Evolutionary conservation across 2,797 vertebrate species (phyloP).

Genomic region (Pantherophis vulpinus): DNA sequence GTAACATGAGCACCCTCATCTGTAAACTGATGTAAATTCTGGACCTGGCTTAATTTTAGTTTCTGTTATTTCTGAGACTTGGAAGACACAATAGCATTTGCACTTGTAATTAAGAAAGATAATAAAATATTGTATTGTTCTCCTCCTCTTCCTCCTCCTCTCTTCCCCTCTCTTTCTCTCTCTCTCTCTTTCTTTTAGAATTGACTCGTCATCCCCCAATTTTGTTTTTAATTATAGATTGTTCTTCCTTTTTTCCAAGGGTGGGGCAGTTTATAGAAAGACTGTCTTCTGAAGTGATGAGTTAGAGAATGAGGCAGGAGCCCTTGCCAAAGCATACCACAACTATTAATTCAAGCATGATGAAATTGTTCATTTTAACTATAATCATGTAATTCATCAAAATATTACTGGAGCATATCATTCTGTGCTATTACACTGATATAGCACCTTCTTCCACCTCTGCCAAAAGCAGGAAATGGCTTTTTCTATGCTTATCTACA

Average conservation of each 20-base stretch:
- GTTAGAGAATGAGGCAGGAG: conserved; percentile 71
- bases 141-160: not conserved
- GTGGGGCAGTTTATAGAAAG: conserved; percentile 58
- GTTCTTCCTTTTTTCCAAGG: conserved; percentile 51
- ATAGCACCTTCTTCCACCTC: conserved; percentile 75
- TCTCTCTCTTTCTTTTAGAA: conserved; percentile 38
- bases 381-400: conserved; percentile 95
- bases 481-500: conserved; percentile 68
- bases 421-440: conserved; percentile 79
- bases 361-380: conserved; percentile 91
- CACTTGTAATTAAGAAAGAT: conserved; percentile 38
- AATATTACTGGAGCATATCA: conserved; percentile 81
- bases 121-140: not conserved
- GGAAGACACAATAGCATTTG: conserved; percentile 27
- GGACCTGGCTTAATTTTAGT: not conserved
- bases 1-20: not conserved
- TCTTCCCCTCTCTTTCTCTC: too few relatives aligned
- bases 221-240: conserved; percentile 46
- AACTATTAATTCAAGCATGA: conserved; percentile 80
- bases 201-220: conserved; percentile 34
- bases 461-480: conserved; percentile 68
- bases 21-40: not conserved
- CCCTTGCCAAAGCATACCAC: conserved; percentile 75
- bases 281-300: conserved; percentile 80
- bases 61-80: not conserved